Evolutionary conservation across 2,888 invertebrate genomes (phyloP), one percentile per base, ranked within the genome.

Genomic region (Fragum sueziense): DNA sequence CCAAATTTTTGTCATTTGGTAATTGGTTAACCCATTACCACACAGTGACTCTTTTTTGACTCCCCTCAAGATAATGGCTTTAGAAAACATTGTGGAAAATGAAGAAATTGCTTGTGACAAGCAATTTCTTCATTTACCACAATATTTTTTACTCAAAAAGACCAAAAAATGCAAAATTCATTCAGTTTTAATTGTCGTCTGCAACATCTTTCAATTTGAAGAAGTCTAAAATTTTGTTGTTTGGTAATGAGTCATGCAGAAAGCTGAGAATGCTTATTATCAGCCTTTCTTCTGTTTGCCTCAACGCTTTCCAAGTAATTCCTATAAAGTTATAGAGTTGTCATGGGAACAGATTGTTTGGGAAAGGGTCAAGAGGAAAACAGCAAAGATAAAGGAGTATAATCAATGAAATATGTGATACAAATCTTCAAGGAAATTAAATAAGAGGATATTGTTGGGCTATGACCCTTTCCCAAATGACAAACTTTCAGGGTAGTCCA

Each of bases 111-210:
- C 59, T 59, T 14, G 31, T 27, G 1, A 29, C 31, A 4, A 59
- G 59, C 59, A 59, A 22, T 54, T 54, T 54, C 54, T 22, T 25
- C 31, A 25, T 59, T 59, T 59, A 2, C 59, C 59, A 59, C 59
- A 59, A 59, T 59, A 20, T 29, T 59, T 59, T 59, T 31, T 4
- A 59, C 59, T 6, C 29, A 37, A 6, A 37, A 37, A 37, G 37
- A 14, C 37, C 6, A 37, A 37, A 37, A 9, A 9, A 9, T 14
- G 14, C 37, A 37, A 37, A 37, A 9, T 37, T 37, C 37, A 37
- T 37, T 14, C 6, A 37, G 7, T 37, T 14, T 37, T 9, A 37
- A 37, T 37, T 37, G 37, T 37, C 14, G 37, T 37, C 37, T 37
- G 6, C 37, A 37, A 37, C 37, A 9, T 37, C 37, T 37, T 37